Evolutionary conservation across 2,113 vertebrate species (phyloP).

Genomic region (Phylloscopus whistleri): DNA sequence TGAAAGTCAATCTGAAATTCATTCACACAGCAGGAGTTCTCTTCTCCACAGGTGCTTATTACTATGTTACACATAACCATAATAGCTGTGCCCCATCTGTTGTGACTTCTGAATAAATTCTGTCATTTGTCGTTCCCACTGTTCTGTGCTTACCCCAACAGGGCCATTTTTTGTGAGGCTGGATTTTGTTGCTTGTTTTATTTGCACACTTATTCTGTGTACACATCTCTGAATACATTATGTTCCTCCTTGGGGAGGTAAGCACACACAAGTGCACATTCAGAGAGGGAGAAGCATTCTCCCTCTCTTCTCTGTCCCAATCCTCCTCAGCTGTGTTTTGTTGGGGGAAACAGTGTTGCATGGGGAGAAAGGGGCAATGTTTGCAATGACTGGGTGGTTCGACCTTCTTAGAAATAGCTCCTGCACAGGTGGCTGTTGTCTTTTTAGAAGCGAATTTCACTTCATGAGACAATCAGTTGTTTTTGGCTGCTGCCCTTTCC

Average conservation of each 20-base stretch:
- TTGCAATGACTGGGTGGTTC: not conserved
- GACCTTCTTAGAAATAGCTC: not conserved
- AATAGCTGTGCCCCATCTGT: not conserved
- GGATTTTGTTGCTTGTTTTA: not conserved
- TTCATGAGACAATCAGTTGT: not conserved
- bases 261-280: fast-evolving
- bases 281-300: not conserved
- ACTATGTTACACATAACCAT: not conserved
- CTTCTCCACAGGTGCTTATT: not conserved
- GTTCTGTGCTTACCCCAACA: not conserved
- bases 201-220: not conserved
- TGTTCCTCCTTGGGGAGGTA: not conserved
- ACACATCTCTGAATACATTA: not conserved
- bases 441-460: not conserved
- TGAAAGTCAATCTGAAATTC: not conserved
- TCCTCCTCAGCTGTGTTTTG: not conserved
- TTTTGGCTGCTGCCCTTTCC: not conserved
- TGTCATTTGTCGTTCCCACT: not conserved
- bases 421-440: fast-evolving
- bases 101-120: not conserved
- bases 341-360: not conserved
- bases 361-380: not conserved
- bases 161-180: not conserved
- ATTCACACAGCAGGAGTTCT: not conserved
- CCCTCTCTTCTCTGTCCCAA: not conserved